phyloP scores from a whole-genome alignment of 2,113 vertebrate genomes.

The Anoura caudifer region DNA sequence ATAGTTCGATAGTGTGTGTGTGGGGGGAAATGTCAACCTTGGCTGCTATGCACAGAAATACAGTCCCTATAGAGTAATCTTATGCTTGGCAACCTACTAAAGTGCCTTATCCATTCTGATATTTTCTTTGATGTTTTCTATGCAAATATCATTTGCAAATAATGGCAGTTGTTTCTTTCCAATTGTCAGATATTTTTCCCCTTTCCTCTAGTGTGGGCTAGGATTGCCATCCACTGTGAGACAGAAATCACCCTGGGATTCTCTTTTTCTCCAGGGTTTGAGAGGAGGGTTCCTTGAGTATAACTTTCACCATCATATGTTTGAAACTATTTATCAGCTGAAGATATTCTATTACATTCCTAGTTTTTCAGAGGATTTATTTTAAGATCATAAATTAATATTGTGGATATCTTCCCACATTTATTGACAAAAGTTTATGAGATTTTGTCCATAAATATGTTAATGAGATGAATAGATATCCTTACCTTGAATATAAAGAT shows the following conservation, averaged over 20 bases:
- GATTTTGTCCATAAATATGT: background rate
- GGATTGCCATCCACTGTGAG: background rate
- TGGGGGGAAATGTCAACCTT: background rate
- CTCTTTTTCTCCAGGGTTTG: background rate
- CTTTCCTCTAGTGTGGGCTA: background rate
- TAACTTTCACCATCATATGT: background rate
- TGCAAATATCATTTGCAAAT: background rate
- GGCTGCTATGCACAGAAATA: background rate
- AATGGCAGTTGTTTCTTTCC: background rate
- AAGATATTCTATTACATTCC: background rate
- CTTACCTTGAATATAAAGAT: background rate
- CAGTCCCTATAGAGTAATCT: background rate
- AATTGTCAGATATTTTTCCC: no score
- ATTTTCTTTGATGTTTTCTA: background rate
- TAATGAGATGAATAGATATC: background rate
- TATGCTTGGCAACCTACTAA: background rate
- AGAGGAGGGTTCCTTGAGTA: background rate
- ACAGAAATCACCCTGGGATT: background rate
- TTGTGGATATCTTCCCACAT: background rate
- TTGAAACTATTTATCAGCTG: background rate
- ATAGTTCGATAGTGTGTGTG: background rate
- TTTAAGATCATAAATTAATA: background rate
- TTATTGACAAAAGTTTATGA: background rate
- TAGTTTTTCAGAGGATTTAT: background rate
- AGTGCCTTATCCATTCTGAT: background rate